Conservation (phyloP, 2,113 vertebrate genomes). For the Platysteira castanea region DNA sequence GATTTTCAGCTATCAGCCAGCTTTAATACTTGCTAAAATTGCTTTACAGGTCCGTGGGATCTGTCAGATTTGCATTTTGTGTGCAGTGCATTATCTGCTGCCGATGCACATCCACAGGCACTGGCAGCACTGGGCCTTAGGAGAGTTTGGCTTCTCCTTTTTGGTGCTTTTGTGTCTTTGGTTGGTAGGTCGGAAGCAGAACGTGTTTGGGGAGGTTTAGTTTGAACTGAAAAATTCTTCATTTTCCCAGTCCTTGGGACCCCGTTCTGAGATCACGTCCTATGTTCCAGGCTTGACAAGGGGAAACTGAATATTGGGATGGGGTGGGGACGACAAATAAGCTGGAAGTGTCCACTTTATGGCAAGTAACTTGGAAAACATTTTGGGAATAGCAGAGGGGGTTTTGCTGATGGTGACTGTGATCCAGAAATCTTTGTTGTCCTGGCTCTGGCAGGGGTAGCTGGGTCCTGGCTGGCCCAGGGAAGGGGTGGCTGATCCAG, state of each 20-base stretch:
- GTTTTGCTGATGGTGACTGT: rapidly evolving
- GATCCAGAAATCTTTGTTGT: not conserved
- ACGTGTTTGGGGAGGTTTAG: not conserved
- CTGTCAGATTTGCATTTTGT: not conserved
- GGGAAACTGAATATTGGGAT: not conserved
- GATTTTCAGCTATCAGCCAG: not conserved
- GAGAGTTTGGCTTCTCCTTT: not conserved
- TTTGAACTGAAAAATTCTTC: not conserved
- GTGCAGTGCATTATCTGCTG: rapidly evolving
- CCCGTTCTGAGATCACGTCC: rapidly evolving
- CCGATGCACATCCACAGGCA: rapidly evolving
- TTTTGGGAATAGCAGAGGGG: not conserved
- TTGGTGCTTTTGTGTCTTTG: not conserved
- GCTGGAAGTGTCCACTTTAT: rapidly evolving
- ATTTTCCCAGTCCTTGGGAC: not conserved
- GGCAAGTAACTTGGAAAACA: rapidly evolving
- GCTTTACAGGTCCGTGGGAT: not conserved
- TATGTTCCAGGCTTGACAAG: rapidly evolving
- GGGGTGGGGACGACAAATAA: rapidly evolving
- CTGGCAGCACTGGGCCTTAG: rapidly evolving
- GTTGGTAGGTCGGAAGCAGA: not conserved
- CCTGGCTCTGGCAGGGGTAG: not conserved
- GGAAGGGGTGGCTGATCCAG: not conserved
- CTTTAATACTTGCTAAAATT: not conserved
- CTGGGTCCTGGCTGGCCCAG: not conserved